Evolutionary conservation across 2,113 vertebrate genomes (phyloP), one percentile per base, ranked within the genome.

Genomic region (Microcebus tavaratra): DNA sequence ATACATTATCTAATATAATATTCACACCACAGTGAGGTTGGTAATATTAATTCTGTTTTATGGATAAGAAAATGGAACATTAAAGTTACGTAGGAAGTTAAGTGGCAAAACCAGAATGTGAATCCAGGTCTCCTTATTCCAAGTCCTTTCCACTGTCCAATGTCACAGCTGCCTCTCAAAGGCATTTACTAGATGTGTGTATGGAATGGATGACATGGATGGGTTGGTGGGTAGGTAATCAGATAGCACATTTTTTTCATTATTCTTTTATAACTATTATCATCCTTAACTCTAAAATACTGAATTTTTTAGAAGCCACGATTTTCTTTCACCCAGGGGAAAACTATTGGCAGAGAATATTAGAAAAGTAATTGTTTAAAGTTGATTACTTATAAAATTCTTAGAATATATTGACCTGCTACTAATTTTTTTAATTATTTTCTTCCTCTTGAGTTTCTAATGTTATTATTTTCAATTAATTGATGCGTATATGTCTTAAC

Each of bases 391-490:
- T 88, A 73, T 36, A 96, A 81, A 88, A 76, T 84, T 89, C 6
- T 65, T 72, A 70, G n/a, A 83, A 29, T 2, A 9, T 75, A 63
- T 36, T 88, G 10, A 50, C 7, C 36, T 76, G 45, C n/a, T 81
- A 18, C 12, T 50, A 23, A 57, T 94, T 27, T 27, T 65, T 84
- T 67, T 85, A 94, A 27, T 27, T 34, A 36, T 78, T 84, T 94
- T 89, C 45, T 84, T 90, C 34, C 8, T 53, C 20, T 92, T 82
- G 20, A 89, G 14, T 82, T 94, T 2, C 65, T 89, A n/a, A 11
- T 81, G 39, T n/a, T 83, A 55, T 50, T 90, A 63, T 84, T 83
- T 93, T 87, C 36, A 68, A 13, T 55, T 89, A 90, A 93, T 82
- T 85, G 53, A 57, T 75, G 23, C 70, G 65, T 29, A 14, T 81